A percentile compares a stretch with the other conserved stretches of the same genome.
phyloP scores from a whole-genome alignment of 1,140 invertebrate genomes.

The Cherax quadricarinatus region DNA sequence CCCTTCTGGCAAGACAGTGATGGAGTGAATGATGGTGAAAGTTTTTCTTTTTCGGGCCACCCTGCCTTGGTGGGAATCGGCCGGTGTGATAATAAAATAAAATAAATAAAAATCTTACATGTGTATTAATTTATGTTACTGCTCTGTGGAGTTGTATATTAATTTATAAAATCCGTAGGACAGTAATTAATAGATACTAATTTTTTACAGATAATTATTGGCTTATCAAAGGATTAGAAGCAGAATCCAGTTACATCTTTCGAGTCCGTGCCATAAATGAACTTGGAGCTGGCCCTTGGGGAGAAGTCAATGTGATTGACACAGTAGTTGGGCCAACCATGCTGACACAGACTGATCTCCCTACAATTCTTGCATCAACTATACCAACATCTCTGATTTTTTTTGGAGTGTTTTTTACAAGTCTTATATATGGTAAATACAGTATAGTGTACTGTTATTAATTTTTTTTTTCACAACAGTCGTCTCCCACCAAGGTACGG shows the following conservation, averaged over 20 bases:
- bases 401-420: background rate
- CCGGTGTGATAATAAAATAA: no score
- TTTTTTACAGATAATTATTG: conserved; percentile 83
- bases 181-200: background rate
- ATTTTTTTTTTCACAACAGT: no score
- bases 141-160: no score
- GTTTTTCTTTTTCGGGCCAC: no score
- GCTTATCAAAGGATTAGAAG: conserved; percentile 84
- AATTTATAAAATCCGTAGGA: no score
- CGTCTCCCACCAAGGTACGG: no score
- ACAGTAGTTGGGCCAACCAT: conserved; percentile 80
- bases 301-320: conserved; percentile 82
- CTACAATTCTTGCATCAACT: conserved; percentile 81
- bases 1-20: no score
- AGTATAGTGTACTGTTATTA: background rate
- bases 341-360: conserved; percentile 80
- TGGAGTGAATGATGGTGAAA: no score
- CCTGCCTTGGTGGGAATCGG: no score
- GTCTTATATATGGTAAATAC: background rate
- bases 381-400: conserved; percentile 63
- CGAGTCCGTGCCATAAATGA: conserved; percentile 87
- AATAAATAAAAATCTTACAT: no score
- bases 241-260: conserved; percentile 82
- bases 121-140: no score
- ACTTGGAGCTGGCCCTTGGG: conserved; percentile 87